Percentiles rank a stretch among this genome's conserved stretches.
Conservation (phyloP, 2,797 vertebrate genomes). For the Gorsachius magnificus region DNA sequence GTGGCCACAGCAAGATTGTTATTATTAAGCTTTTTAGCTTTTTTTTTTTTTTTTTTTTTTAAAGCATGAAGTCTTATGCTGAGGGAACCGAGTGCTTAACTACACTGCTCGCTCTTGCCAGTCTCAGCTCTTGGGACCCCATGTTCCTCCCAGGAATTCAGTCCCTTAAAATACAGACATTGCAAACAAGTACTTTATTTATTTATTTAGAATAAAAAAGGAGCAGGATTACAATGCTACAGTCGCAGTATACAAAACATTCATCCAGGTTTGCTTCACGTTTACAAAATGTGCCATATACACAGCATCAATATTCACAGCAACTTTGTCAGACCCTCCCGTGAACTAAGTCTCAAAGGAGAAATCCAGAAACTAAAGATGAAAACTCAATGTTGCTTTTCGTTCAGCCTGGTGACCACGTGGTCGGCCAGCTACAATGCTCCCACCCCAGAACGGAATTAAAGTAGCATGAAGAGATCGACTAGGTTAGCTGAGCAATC, state of each 20-base stretch:
- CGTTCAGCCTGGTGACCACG: not conserved
- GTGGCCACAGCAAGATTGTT: not conserved
- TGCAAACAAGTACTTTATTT: not conserved
- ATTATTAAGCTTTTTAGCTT: not conserved
- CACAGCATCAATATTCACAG: constrained; percentile 7
- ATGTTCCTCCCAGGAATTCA: not conserved
- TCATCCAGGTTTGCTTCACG: not conserved
- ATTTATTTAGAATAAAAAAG: constrained; percentile 60
- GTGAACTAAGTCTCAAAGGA: not conserved
- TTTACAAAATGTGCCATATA: not conserved
- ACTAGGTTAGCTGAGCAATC: not conserved
- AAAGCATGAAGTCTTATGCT: not conserved
- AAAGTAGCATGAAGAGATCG: not conserved
- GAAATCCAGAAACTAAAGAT: not conserved
- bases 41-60: too few relatives aligned
- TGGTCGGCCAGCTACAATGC: not conserved
- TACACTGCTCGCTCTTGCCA: not conserved
- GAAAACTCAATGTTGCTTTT: not conserved
- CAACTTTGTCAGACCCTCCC: not conserved
- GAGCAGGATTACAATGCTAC: constrained; percentile 27
- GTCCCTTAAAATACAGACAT: not conserved
- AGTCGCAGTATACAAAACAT: constrained; percentile 38
- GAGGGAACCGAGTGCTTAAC: not conserved
- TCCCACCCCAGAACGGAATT: not conserved
- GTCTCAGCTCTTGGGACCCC: not conserved